Evolutionary conservation across 2,888 invertebrate genomes (phyloP), one percentile per base, ranked within the genome.

Genomic region (Euspilapteryx auroguttella): DNA sequence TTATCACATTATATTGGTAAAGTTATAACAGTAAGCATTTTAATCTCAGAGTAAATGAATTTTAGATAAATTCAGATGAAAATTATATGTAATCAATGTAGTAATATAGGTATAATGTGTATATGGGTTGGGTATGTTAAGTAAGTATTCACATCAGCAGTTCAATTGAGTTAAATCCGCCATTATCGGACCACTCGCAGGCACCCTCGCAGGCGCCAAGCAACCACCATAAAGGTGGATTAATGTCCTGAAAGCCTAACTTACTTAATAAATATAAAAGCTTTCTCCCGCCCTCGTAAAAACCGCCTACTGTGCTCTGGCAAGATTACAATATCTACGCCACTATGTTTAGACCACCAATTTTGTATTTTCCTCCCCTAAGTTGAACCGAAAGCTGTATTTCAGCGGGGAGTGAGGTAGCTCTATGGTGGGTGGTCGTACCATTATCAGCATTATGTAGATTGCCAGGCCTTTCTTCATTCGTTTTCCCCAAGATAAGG

Each of bases 261-360:
- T 76, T 77, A 76, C 73, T 76, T 76, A 76, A 76, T 76, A 77
- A 77, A 76, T 76, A 76, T 76, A 77, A 77, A 75, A 76, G 75
- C 69, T 64, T 73, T 69, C 68, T 49, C 66, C 63, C 63, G 55
- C 42, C 55, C 37, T 63, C 69, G 59, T 71, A 73, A 73, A 71
- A 69, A 66, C 61, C 66, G 55, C 69, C 71, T 66, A 68, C 66
- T 59, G 57, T 51, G 61, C 63, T 61, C 55, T 51, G 53, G 54
- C 55, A 69, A 73, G 73, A 75, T 75, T 71, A 66, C 68, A 66
- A 58, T 58, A 65, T 57, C 61, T 44, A 42, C 40, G 39, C 71
- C 66, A 65, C 41, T 31, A 30, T 41, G 51, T 36, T 38, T 27
- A 36, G 59, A 52, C 33, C 65, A 42, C 50, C 45, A 39, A 31